These are phyloP conservation scores for Mythimna lalbum DNA, from an alignment of 2,888 invertebrate genomes.

Conservation along the genomic window DNA sequence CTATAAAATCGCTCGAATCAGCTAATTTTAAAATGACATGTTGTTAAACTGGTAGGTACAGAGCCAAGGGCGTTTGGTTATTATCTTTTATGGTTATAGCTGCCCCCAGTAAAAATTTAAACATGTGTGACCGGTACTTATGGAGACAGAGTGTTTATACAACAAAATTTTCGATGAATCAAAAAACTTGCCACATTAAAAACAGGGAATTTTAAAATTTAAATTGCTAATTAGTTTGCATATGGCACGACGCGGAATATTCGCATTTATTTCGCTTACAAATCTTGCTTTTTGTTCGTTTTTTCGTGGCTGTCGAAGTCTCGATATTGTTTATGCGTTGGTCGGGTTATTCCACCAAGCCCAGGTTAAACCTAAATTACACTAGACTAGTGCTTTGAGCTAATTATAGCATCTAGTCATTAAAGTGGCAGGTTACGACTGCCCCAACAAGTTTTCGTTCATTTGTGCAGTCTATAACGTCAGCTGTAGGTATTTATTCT, in stretches of 20 bases:
- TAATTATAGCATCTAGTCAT: slow-evolving; percentile 27
- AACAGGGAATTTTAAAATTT: slow-evolving; percentile 35
- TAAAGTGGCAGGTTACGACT: slow-evolving; percentile 4
- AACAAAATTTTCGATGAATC: slow-evolving; percentile 18
- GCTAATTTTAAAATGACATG: slow-evolving; percentile 4
- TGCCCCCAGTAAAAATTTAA: slow-evolving; percentile 18
- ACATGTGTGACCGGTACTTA: slow-evolving; percentile 6
- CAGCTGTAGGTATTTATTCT: not conserved
- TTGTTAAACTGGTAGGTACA: not conserved
- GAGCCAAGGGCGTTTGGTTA: slow-evolving; percentile 18
- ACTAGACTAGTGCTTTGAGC: not conserved
- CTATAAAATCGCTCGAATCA: not conserved
- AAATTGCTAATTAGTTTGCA: slow-evolving; percentile 23
- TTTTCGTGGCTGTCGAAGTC: slow-evolving; percentile 8
- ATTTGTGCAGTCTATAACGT: not conserved
- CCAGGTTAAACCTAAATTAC: slow-evolving; percentile 12
- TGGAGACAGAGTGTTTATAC: slow-evolving; percentile 15
- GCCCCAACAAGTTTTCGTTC: not conserved
- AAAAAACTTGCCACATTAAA: slow-evolving; percentile 17
- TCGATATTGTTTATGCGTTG: slow-evolving; percentile 8
- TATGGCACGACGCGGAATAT: not conserved
- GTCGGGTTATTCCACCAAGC: slow-evolving; percentile 14
- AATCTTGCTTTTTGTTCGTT: slow-evolving; percentile 17
- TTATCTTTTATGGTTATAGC: slow-evolving; percentile 26
- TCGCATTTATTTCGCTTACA: slow-evolving; percentile 19